Evolutionary conservation across 2,113 vertebrate genomes (phyloP).

Genomic region (Baryphthengus martii): DNA sequence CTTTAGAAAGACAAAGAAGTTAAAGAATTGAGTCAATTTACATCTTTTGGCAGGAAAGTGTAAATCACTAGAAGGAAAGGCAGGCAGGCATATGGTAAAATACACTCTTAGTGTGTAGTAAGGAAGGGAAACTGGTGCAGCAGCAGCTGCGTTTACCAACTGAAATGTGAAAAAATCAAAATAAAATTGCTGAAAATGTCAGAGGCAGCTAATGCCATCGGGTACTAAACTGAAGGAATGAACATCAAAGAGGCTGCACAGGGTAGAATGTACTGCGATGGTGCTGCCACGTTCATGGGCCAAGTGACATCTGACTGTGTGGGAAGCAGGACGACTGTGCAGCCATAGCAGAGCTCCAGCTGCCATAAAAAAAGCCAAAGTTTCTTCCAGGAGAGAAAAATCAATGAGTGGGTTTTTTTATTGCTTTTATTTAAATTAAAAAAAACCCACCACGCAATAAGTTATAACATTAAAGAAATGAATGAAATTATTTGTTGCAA

Average conservation of each 20-base stretch:
- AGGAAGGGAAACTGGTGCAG: background rate
- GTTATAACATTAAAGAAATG: background rate
- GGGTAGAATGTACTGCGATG: background rate
- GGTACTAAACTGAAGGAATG: background rate
- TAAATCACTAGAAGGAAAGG: background rate
- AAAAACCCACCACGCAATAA: background rate
- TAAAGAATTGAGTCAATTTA: constrained; percentile 13
- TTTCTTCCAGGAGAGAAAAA: background rate
- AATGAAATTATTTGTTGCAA: no score
- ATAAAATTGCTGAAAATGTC: background rate
- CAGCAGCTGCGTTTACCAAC: background rate
- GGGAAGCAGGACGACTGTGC: background rate
- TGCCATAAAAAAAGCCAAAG: background rate
- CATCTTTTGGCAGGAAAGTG: background rate
- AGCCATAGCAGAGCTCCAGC: background rate
- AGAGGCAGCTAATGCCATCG: background rate
- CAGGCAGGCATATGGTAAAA: background rate
- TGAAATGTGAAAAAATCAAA: background rate
- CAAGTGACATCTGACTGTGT: background rate
- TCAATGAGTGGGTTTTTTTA: background rate
- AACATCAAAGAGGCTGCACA: no score
- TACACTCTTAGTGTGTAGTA: no score
- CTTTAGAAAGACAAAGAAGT: constrained; percentile 16
- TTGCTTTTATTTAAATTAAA: background rate
- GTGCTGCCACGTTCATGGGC: fast-evolving